Base-by-base conservation (phyloP, 2,113 vertebrate species). In the Microcebus lehilahytsara region DNA sequence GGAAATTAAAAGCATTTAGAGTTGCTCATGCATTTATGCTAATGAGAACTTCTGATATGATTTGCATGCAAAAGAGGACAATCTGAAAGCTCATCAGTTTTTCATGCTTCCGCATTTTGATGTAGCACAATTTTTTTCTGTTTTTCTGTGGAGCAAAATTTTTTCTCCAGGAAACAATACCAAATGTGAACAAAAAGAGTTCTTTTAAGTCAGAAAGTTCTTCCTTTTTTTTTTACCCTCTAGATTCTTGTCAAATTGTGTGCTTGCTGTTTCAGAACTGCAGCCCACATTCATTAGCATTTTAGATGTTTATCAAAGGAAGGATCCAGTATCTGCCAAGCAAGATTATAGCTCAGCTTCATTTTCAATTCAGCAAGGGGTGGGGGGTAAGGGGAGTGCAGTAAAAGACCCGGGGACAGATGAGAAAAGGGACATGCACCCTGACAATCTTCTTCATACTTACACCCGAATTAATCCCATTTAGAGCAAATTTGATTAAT, bases 1-100 rank as follows among this genome's bases (percentile, higher is more conserved):
- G 99, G 99, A 99, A 99, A 99, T 99, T 99, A 99, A 99, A 99
- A 99, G 99, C 99, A 99, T 99, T 99, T 99, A 99, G 99, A 99
- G 99, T 99, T 99, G 99, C 99, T 99, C 99, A 99, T 99, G 99
- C 99, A 99, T 99, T 99, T 99, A 99, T 99, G 99, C 99, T 99
- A 99, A 99, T 99, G 99, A 99, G 99, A 99, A 99, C 99, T 99
- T 99, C 99, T 99, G 99, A 99, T 99, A 99, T 99, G 99, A 99
- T 99, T 99, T 99, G 99, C 99, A 99, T 99, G 99, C 99, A 99
- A 99, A 99, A 99, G 99, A 99, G 99, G 99, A 99, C 99, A 99
- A 99, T 99, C 99, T 99, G 99, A 99, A 99, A 99, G 99, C 99
- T 99, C 99, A 99, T 99, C 99, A 99, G 99, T 99, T 99, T 99